Evolutionary conservation across 2,888 invertebrate species (phyloP).

Genomic region (Sminthurinus aureus): DNA sequence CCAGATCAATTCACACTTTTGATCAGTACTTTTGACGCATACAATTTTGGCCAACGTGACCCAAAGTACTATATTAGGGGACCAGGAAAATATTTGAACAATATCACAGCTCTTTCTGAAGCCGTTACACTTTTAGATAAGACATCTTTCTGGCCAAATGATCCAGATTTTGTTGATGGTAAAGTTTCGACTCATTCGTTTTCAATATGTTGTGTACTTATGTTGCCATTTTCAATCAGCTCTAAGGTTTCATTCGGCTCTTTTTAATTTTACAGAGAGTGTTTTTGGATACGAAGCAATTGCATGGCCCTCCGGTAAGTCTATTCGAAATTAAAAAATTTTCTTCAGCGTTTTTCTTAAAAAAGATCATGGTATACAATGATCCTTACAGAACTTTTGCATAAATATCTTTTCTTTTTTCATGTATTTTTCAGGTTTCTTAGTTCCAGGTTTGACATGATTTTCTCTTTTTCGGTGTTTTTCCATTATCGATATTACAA

Average conservation of each 20-base stretch:
- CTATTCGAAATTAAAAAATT: too few species aligned
- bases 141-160: constrained; percentile 60
- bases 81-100: constrained; percentile 44
- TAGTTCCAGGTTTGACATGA: too few species aligned
- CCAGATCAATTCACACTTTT: constrained; percentile 57
- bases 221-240: too few species aligned
- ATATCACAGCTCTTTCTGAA: constrained; percentile 48
- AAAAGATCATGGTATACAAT: too few species aligned
- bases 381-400: too few species aligned
- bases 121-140: constrained; percentile 52
- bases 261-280: constrained; percentile 45
- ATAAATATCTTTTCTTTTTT: too few species aligned
- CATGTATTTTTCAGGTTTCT: too few species aligned
- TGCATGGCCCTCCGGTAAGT: constrained; percentile 61
- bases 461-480: too few species aligned
- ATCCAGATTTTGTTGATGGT: constrained; percentile 60
- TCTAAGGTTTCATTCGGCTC: neutral
- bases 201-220: neutral
- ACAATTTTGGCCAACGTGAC: constrained; percentile 36
- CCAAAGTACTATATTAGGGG: constrained; percentile 46
- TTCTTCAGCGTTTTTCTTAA: too few species aligned
- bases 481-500: too few species aligned
- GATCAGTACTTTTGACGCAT: constrained; percentile 60
- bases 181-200: constrained; percentile 30
- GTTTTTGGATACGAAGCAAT: constrained; percentile 60